Evolutionary conservation across 1,140 invertebrate genomes (phyloP), one percentile per base, ranked within the genome.

Genomic region (Chymomyza costata): DNA sequence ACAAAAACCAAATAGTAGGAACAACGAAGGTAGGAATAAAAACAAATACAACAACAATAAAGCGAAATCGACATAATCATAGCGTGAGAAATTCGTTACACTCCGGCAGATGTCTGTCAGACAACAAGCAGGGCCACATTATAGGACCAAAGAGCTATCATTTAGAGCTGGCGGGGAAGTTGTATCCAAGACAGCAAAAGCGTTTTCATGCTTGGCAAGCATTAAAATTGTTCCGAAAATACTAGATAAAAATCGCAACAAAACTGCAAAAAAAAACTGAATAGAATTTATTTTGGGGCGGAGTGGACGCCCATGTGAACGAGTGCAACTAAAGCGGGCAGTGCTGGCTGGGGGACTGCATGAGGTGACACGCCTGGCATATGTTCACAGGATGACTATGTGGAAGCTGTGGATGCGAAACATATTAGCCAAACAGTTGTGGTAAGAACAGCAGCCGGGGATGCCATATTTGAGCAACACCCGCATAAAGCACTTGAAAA

Each of bases 71-170:
- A 78, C 70, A 82, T 83, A 83, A 83, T 83, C 81, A 84, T 76
- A 68, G 54, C 81, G 82, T 83, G 81, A 54, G 81, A 83, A 83
- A 83, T 84, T 83, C 76, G 67, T 83, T 82, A 64, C 61, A 67
- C 70, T 68, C 52, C 38, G 56, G 58, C 81, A 83, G 74, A 80
- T 83, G 81, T 65, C 44, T 57, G 64, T 63, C 63, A 17, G 43
- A 16, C 30, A 17, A 13, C 17, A 21, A 38, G 7, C 39, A 37
- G 10, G 73, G 73, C 59, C 73, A 80, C 73, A 59, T 51, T 58
- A 25, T n/a, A 35, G 65, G 57, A 34, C 19, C 47, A 60, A 60
- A 51, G 39, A 34, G 43, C n/a, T 11, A 34, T 11, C 7, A 5
- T n/a, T 18, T 32, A 30, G 57, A 57, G 39, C 21, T 39, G 28